Conservation (phyloP, 2,113 vertebrate genomes). For the Hyperoodon ampullatus region DNA sequence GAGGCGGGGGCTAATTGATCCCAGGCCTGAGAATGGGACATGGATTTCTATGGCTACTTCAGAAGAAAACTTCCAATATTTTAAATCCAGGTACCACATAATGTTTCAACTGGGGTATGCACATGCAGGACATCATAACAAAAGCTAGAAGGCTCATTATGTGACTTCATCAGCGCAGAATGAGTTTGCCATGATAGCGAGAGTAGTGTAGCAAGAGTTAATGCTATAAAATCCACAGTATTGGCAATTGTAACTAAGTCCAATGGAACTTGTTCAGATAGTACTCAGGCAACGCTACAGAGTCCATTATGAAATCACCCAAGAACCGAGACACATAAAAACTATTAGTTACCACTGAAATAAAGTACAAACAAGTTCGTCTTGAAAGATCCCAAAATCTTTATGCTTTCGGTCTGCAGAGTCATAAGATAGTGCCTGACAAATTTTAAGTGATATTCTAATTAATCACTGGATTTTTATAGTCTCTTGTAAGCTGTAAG, state of each 20-base stretch:
- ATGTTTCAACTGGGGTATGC: conserved; percentile 65
- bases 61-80: conserved; percentile 70
- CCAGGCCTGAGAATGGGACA: conserved; percentile 80
- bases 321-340: conserved; percentile 80
- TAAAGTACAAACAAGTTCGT: conserved; percentile 74
- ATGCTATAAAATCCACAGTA: conserved; percentile 78
- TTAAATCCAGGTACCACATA: conserved; percentile 82
- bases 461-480: conserved; percentile 76
- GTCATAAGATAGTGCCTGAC: conserved; percentile 76
- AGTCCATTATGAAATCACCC: conserved; percentile 67
- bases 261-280: conserved; percentile 69
- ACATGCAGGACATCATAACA: conserved; percentile 64
- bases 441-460: conserved; percentile 79
- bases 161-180: conserved; percentile 11
- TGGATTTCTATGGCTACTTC: conserved; percentile 48
- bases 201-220: conserved; percentile 52
- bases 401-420: conserved; percentile 59
- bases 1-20: conserved; percentile 80
- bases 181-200: conserved; percentile 58
- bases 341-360: conserved; percentile 74
- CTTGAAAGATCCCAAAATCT: conserved; percentile 72
- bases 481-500: conserved; percentile 68
- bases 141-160: conserved; percentile 47
- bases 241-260: conserved; percentile 67
- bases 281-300: conserved; percentile 48